Evolutionary conservation across 2,888 invertebrate species (phyloP).

Genomic region (Melipona bicolor): DNA sequence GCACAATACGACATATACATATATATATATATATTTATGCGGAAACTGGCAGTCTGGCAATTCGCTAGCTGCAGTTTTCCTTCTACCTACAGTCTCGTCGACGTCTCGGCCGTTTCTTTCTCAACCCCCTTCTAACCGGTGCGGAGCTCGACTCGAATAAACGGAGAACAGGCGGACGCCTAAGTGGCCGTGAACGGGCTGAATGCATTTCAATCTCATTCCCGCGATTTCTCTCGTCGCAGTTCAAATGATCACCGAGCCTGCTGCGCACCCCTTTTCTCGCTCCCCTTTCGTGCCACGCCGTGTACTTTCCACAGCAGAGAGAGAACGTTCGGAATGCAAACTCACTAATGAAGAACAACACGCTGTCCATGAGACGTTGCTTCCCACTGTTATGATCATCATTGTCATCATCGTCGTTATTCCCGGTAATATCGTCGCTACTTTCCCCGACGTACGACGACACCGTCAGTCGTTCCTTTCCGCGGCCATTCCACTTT

Average conservation of each 20-base stretch:
- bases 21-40: slow-evolving; percentile 51
- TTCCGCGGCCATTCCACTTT: slow-evolving; percentile 16
- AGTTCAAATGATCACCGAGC: slow-evolving; percentile 57
- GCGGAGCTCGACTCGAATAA: slow-evolving; percentile 29
- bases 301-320: neutral
- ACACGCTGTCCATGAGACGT: slow-evolving; percentile 70
- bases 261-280: slow-evolving; percentile 9
- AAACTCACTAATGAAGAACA: slow-evolving; percentile 62
- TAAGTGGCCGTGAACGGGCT: slow-evolving; percentile 68
- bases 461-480: slow-evolving; percentile 20
- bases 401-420: slow-evolving; percentile 73
- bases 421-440: slow-evolving; percentile 66
- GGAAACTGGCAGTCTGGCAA: slow-evolving; percentile 51
- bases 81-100: slow-evolving; percentile 19
- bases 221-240: slow-evolving; percentile 62
- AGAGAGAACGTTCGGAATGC: slow-evolving; percentile 19
- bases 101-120: slow-evolving; percentile 48
- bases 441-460: neutral
- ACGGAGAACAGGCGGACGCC: slow-evolving; percentile 40
- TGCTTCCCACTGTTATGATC: slow-evolving; percentile 70
- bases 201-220: slow-evolving; percentile 74
- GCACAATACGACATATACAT: slow-evolving; percentile 54
- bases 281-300: slow-evolving; percentile 12
- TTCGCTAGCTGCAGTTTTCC: slow-evolving; percentile 30
- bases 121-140: neutral